Evolutionary conservation across 2,888 invertebrate species (phyloP).

Genomic region (Buathra laborator): DNA sequence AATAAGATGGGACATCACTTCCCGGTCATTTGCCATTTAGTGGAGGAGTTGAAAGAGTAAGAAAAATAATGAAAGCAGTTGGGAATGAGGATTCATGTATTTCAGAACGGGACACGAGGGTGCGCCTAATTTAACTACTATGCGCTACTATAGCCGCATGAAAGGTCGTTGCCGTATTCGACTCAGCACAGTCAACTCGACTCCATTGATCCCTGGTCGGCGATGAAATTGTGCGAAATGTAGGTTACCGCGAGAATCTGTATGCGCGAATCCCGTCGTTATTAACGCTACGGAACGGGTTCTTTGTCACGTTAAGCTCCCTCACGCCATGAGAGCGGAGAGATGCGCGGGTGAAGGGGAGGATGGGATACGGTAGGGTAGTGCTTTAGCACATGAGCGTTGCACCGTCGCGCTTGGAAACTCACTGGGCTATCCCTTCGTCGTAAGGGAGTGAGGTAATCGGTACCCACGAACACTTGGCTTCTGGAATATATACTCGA

Average conservation of each 20-base stretch:
- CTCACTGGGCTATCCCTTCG: not conserved
- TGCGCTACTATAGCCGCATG: not conserved
- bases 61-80: not conserved
- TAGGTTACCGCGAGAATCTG: slow-evolving; percentile 14
- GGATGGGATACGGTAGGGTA: not conserved
- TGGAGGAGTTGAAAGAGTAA: not conserved
- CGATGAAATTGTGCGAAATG: slow-evolving; percentile 37
- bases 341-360: slow-evolving; percentile 22
- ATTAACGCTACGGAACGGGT: slow-evolving; percentile 40
- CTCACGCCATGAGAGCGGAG: not conserved
- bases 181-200: not conserved
- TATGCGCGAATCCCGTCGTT: slow-evolving; percentile 42
- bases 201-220: slow-evolving; percentile 7
- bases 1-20: no score
- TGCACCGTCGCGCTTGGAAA: not conserved
- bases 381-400: not conserved
- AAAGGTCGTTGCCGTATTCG: slow-evolving; percentile 1
- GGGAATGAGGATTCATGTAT: no score
- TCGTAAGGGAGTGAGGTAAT: slow-evolving; percentile 5
- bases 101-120: no score
- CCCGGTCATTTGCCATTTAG: no score
- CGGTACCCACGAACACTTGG: slow-evolving; percentile 27
- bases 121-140: no score
- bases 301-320: slow-evolving; percentile 54
- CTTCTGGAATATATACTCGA: slow-evolving; percentile 40